Evolutionary conservation across 1,140 invertebrate genomes (phyloP).

Genomic region (Mamestra configurata): DNA sequence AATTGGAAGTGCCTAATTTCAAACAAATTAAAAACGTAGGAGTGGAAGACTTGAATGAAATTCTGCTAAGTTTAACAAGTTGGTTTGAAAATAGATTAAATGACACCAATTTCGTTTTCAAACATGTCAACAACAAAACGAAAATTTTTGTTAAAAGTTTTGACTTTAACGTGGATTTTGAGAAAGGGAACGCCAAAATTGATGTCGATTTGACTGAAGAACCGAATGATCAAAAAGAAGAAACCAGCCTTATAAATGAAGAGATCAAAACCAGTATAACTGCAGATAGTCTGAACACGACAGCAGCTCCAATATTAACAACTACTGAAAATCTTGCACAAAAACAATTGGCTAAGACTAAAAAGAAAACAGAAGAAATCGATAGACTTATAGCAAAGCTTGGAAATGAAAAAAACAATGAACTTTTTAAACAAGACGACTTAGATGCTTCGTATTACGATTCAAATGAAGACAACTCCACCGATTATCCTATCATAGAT

Average conservation of each 20-base stretch:
- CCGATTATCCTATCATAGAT: constrained; percentile 79
- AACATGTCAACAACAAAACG: constrained; percentile 61
- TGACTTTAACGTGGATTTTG: constrained; percentile 56
- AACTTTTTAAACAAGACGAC: constrained; percentile 64
- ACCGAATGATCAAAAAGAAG: not conserved
- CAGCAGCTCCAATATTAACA: not conserved
- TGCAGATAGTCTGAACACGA: not conserved
- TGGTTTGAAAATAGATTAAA: constrained; percentile 67
- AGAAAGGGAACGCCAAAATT: constrained; percentile 45
- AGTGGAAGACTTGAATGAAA: constrained; percentile 58
- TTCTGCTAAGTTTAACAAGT: constrained; percentile 62
- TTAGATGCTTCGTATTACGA: constrained; percentile 62
- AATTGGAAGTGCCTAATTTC: constrained; percentile 36
- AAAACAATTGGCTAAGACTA: not conserved
- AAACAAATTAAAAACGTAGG: constrained; percentile 55
- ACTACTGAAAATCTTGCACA: not conserved
- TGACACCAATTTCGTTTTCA: constrained; percentile 53
- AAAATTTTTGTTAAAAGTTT: constrained; percentile 69
- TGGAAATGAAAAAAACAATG: constrained; percentile 56
- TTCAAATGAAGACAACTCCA: constrained; percentile 67
- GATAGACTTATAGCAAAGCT: not conserved
- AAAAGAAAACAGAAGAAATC: not conserved
- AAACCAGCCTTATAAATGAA: not conserved
- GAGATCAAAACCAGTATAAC: not conserved
- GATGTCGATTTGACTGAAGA: constrained; percentile 43